Conservation (phyloP, 2,888 invertebrate genomes). For the Lycaena phlaeas region DNA sequence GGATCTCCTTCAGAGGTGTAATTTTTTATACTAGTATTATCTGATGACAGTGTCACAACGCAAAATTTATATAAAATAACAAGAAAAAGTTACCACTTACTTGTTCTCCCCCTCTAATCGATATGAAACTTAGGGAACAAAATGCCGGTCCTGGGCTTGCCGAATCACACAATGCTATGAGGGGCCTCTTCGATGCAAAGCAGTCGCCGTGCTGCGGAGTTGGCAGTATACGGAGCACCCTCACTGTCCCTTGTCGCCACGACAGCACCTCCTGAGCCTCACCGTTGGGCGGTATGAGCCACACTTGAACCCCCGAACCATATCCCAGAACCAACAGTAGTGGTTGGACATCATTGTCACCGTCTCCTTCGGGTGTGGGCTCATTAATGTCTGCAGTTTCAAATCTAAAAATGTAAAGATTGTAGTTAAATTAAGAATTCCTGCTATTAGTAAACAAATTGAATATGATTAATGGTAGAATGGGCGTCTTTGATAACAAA, state of each 20-base stretch:
- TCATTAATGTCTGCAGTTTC: slow-evolving; percentile 90
- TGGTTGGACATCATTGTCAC: slow-evolving; percentile 82
- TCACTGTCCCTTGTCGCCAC: slow-evolving; percentile 92
- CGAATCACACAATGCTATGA: slow-evolving; percentile 92
- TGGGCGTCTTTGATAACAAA: too few species aligned
- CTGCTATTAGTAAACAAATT: too few species aligned
- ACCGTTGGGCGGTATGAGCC: slow-evolving; percentile 89
- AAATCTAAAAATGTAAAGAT: slow-evolving; percentile 78
- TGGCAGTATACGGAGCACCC: slow-evolving; percentile 88
- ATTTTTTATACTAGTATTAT: too few species aligned
- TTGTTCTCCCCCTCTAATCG: slow-evolving; percentile 86
- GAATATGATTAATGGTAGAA: too few species aligned
- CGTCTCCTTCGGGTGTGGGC: slow-evolving; percentile 78
- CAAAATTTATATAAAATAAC: too few species aligned
- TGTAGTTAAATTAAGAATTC: not conserved
- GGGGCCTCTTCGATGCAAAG: slow-evolving; percentile 85
- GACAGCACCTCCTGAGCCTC: slow-evolving; percentile 96
- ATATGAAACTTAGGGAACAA: slow-evolving; percentile 87
- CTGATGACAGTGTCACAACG: too few species aligned
- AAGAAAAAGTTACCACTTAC: slow-evolving; percentile 35
- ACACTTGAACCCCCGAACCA: slow-evolving; percentile 77
- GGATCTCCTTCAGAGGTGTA: too few species aligned
- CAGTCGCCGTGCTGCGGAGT: slow-evolving; percentile 83
- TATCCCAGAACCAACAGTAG: slow-evolving; percentile 86
- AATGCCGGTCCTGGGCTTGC: slow-evolving; percentile 84